Percentiles rank a stretch among this genome's conserved stretches.
phyloP scores from a whole-genome alignment of 2,113 vertebrate species.

The Labeo rohita region DNA sequence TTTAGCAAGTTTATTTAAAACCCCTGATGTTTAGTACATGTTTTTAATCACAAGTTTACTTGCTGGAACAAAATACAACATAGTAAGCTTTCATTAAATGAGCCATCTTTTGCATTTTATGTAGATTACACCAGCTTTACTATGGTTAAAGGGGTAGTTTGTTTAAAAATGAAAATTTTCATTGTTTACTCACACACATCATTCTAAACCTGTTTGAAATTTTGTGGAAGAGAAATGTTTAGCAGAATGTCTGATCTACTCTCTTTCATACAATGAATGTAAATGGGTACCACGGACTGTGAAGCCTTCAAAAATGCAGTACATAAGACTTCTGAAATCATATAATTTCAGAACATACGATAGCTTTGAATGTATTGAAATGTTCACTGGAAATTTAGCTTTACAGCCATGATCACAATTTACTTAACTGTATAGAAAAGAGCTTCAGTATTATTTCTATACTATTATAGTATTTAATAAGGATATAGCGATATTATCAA shows the following conservation, averaged over 20 bases:
- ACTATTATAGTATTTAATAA: not conserved
- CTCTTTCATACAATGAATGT: not conserved
- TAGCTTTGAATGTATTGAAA: not conserved
- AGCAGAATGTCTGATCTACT: not conserved
- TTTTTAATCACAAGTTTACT: not conserved
- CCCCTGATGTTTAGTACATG: not conserved
- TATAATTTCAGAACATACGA: too few species aligned
- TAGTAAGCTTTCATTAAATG: not conserved
- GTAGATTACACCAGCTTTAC: not conserved
- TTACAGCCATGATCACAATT: not conserved
- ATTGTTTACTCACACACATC: not conserved
- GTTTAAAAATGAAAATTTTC: not conserved
- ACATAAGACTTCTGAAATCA: not conserved
- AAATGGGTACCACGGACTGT: not conserved
- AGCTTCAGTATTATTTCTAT: not conserved
- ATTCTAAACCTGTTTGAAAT: not conserved
- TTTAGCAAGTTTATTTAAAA: not conserved
- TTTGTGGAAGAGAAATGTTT: not conserved
- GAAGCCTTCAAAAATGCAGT: not conserved
- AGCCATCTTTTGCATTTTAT: not conserved
- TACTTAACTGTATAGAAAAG: not conserved
- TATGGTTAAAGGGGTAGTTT: not conserved
- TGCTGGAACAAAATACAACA: not conserved
- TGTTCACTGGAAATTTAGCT: not conserved
- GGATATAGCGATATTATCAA: too few species aligned